Evolutionary conservation across 2,797 vertebrate genomes (phyloP).

Genomic region (Vultur gryphus): DNA sequence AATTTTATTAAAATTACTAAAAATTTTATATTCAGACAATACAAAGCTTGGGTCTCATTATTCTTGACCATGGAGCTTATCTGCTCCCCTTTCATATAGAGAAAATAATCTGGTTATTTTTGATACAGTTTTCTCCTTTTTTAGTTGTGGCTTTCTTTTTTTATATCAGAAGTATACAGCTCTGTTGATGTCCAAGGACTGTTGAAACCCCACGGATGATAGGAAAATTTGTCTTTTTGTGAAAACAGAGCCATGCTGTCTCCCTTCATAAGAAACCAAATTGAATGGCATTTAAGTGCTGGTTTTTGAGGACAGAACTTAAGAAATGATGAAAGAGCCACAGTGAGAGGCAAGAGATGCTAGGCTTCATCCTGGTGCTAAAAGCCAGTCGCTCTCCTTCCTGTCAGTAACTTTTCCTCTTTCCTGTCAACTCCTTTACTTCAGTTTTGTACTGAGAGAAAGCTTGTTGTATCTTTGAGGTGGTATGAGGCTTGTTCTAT

Average conservation of each 20-base stretch:
- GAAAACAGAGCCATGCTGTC: conserved; percentile 27
- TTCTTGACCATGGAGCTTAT: conserved; percentile 19
- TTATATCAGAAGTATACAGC: conserved; percentile 1
- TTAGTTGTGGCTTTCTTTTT: neutral
- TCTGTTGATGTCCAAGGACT: conserved; percentile 8
- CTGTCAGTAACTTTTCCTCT: neutral
- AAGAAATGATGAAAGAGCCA: neutral
- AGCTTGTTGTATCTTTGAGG: neutral
- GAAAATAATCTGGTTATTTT: conserved; percentile 36
- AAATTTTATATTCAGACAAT: conserved; percentile 9
- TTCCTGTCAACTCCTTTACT: neutral
- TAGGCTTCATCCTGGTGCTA: neutral
- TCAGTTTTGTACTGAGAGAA: neutral
- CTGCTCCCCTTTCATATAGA: neutral
- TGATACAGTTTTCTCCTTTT: neutral
- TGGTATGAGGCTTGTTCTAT: neutral
- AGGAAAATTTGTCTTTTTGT: conserved; percentile 8
- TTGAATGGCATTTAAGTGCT: neutral
- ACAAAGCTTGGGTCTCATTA: neutral
- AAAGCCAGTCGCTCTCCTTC: neutral
- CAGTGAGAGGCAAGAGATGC: neutral
- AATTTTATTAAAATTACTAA: conserved; percentile 41
- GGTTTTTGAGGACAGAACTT: neutral
- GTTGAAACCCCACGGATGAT: conserved; percentile 7
- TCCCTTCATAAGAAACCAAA: neutral